Base-by-base conservation (phyloP, 2,113 vertebrate genomes). In the Clinocottus analis region DNA sequence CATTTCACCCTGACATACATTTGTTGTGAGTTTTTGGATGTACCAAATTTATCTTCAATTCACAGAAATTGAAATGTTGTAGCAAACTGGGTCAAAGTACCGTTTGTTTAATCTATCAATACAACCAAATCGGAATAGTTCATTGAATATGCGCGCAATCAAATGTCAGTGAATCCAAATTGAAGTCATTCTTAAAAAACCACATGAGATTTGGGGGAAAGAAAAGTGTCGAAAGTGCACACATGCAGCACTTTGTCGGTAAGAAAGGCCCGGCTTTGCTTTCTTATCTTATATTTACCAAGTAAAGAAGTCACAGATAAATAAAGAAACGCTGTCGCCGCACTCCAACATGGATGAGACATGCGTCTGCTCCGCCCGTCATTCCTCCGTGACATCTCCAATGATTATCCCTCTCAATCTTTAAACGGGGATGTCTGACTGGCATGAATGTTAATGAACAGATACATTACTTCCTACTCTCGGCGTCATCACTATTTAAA, bases 401-500 rank as follows among this genome's bases (percentile, higher is more conserved):
- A 67, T 87, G 81, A 85, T 85, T 62, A 60, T 80, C 66, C 81
- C 63, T 74, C 73, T 89, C 84, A 86, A 87, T 88, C 70, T 75
- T 92, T 92, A 79, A 91, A 79, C 75, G 77, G 65, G 63, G 72
- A 83, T 80, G 82, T 77, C 77, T 84, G 79, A 82, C 63, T 25
- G 58, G 35, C 79, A 68, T 84, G 75, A 71, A 82, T 87, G 83
- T 87, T 87, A 85, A 88, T 87, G 87, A 88, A 75, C 61, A 79
- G 74, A 84, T 86, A 67, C 63, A 71, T 91, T 81, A 80, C 77
- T 64, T 5, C 6, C 85, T 82, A n/a, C 83, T 88, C 68, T 75
- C 67, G 0, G 71, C 87, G 79, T 83, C 85, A 88, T 89, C 62
- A 85, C 65, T 87, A 84, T 85, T 91, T 92, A 83, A 91, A 81